phyloP scores from a whole-genome alignment of 2,113 vertebrate genomes.

The Cyanoramphus novaezelandiae region DNA sequence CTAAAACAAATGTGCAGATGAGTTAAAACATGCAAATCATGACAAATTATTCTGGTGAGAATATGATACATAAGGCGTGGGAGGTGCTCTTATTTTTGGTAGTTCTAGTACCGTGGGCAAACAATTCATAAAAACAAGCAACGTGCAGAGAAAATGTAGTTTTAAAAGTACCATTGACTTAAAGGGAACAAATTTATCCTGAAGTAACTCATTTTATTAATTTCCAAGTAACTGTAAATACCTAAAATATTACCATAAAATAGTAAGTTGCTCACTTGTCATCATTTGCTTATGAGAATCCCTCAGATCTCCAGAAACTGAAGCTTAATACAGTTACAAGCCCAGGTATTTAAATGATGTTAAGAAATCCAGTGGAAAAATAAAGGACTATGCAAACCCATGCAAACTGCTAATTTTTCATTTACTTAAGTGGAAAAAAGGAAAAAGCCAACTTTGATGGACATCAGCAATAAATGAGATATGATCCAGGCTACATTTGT shows the following conservation, averaged over 20 bases:
- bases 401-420: background rate
- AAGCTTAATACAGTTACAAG: background rate
- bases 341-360: background rate
- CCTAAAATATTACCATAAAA: background rate
- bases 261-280: background rate
- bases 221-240: background rate
- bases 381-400: background rate
- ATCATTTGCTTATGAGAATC: background rate
- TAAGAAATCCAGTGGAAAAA: background rate
- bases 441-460: background rate
- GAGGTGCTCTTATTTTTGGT: background rate
- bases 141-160: fast-evolving
- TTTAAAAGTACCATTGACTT: background rate
- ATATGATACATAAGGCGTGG: background rate
- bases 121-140: background rate
- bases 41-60: background rate
- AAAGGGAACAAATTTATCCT: background rate
- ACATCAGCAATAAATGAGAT: background rate
- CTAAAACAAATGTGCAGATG: background rate
- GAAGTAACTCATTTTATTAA: background rate
- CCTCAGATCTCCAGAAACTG: background rate
- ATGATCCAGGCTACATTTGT: background rate
- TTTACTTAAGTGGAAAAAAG: background rate
- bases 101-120: background rate
- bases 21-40: background rate